Evolutionary conservation across 2,888 invertebrate genomes (phyloP), one percentile per base, ranked within the genome.

Genomic region (Leucoma salicis): DNA sequence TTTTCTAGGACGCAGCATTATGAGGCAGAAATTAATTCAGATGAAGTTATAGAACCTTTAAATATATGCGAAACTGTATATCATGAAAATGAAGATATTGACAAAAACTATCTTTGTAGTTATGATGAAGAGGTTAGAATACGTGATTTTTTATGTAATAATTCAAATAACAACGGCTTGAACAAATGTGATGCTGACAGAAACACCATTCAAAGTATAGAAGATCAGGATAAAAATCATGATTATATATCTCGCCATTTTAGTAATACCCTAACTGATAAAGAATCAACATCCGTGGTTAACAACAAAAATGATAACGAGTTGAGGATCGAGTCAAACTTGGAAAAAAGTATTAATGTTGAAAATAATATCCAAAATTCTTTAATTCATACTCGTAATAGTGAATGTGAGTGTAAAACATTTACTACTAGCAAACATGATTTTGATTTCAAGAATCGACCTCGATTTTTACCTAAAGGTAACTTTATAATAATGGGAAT

Each of bases 381-480:
- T 2, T 4, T 27, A 11, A 6, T 27, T 11, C 14, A 31, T 3
- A 14, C 14, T 13, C 10, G 13, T 37, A 15, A 7, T 7, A 16
- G 25, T 14, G 21, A 37, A 21, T 3, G 1, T 16, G 32, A 42
- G 1, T 2, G 27, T 15, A 14, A 34, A 13, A 11, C 1, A 21
- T 2, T 24, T 12, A 2, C 44, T 49, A 14, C 39, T 27, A 10
- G 39, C 24, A 41, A 44, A 0, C 62, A 66, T 38, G 42, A 56
- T 66, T 90, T 84, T 59, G 61, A 73, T 46, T 63, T 92, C 8
- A 77, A 69, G 35, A 76, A 76, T 53, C 78, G 92, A 58, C 72
- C 71, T n/a, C 70, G 77, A 16, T 91, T 91, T 70, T 51, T 92
- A 21, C 92, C 92, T 0, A 92, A 92, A 88, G 92, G 92, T 89